Evolutionary conservation across 2,888 invertebrate species (phyloP).

Genomic region (Bhutanitis thaidina): DNA sequence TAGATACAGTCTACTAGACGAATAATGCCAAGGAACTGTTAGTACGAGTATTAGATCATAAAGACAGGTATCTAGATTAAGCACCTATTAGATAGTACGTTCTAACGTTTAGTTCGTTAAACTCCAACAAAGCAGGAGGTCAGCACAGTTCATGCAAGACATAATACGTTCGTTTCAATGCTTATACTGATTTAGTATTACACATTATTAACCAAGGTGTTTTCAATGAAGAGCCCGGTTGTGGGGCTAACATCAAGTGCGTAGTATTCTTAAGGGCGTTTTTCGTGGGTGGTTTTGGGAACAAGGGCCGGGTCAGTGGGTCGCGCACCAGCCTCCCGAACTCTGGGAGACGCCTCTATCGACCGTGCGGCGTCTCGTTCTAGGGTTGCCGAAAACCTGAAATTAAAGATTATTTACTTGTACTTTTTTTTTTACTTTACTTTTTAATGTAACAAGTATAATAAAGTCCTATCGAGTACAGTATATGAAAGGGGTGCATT

Average conservation of each 20-base stretch:
- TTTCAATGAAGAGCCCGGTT: conserved; percentile 10
- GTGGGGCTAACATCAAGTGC: conserved; percentile 28
- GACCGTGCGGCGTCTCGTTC: conserved; percentile 62
- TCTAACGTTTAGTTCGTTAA: conserved; percentile 10
- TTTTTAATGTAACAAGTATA: too few species aligned
- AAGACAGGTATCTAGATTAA: conserved; percentile 9
- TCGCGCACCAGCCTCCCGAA: conserved; percentile 80
- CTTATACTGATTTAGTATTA: not conserved
- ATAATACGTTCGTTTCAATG: conserved; percentile 5
- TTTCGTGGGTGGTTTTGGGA: conserved; percentile 41
- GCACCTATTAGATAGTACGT: conserved; percentile 11
- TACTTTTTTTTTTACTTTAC: too few species aligned
- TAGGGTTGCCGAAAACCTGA: conserved; percentile 51
- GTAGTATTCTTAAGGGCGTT: conserved; percentile 30
- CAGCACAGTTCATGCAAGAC: conserved; percentile 35
- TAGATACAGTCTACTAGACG: too few species aligned
- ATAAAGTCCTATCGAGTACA: too few species aligned
- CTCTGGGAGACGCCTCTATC: conserved; percentile 74
- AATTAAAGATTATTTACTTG: too few species aligned
- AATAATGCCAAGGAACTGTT: not conserved
- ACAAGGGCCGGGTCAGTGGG: conserved; percentile 81
- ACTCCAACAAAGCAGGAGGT: conserved; percentile 2
- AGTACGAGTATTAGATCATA: conserved; percentile 1
- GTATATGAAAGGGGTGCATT: too few species aligned
- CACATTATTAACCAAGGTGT: conserved; percentile 5